Percentiles rank a stretch among this genome's conserved stretches.
phyloP scores from a whole-genome alignment of 2,888 invertebrate genomes.

The Tenthredo scrophulariae region DNA sequence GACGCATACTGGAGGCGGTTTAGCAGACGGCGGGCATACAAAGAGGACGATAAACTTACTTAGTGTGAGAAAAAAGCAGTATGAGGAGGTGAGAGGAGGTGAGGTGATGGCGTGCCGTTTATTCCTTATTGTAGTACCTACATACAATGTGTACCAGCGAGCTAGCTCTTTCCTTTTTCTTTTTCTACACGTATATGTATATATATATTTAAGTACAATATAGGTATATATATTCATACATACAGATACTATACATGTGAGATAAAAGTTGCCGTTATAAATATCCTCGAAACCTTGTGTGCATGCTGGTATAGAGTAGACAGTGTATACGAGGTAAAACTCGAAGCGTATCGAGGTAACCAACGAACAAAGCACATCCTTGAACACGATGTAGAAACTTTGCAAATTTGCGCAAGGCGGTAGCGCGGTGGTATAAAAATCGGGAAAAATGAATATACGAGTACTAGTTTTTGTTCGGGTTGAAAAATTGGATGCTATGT shows the following conservation, averaged over 20 bases:
- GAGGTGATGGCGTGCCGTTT: conserved; percentile 15
- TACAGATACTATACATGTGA: background rate
- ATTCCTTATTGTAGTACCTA: conserved; percentile 1
- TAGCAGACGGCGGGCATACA: background rate
- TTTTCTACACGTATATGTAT: background rate
- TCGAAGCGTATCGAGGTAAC: conserved; percentile 30
- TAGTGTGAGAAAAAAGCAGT: background rate
- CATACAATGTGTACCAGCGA: background rate
- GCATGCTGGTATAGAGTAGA: background rate
- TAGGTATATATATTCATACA: background rate
- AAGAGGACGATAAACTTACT: conserved; percentile 15
- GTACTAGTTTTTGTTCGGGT: background rate
- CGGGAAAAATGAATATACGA: background rate
- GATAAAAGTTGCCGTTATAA: conserved; percentile 21
- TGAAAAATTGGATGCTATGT: background rate
- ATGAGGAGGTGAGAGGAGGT: background rate
- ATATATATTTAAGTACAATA: background rate
- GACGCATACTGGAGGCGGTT: conserved; percentile 4
- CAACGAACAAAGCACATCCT: conserved; percentile 23
- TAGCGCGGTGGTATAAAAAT: background rate
- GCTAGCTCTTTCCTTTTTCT: background rate
- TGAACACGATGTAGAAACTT: conserved; percentile 36
- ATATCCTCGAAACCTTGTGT: background rate
- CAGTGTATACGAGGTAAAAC: conserved; percentile 21
- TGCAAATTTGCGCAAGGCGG: conserved; percentile 22